These are phyloP conservation scores for Neodiprion fabricii DNA, from an alignment of 1,140 invertebrate species.

Conservation along the genomic window DNA sequence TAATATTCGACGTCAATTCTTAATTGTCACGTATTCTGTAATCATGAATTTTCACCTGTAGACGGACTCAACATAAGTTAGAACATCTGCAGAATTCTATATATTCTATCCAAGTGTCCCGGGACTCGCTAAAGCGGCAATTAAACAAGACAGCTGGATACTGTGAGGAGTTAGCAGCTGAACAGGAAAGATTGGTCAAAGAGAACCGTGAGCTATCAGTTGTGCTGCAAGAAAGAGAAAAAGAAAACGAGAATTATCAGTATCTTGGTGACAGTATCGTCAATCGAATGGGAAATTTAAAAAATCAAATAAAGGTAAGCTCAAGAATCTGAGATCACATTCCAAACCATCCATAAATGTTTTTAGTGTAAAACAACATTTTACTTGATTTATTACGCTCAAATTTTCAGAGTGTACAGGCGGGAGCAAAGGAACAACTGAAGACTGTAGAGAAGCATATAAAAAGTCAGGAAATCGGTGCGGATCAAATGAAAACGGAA, in stretches of 20 bases:
- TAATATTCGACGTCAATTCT: slow-evolving; percentile 13
- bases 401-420: slow-evolving; percentile 60
- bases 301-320: slow-evolving; percentile 62
- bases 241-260: slow-evolving; percentile 62
- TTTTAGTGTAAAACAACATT: slow-evolving; percentile 12
- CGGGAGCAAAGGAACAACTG: slow-evolving; percentile 62
- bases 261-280: slow-evolving; percentile 61
- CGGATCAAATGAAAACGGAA: slow-evolving; percentile 59
- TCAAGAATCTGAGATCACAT: slow-evolving; percentile 9
- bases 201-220: slow-evolving; percentile 63
- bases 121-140: slow-evolving; percentile 63
- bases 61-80: slow-evolving; percentile 58
- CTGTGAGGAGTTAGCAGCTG: slow-evolving; percentile 62
- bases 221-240: slow-evolving; percentile 58
- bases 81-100: slow-evolving; percentile 56
- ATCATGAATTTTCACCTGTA: slow-evolving; percentile 39
- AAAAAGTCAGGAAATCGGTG: slow-evolving; percentile 58
- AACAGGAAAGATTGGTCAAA: slow-evolving; percentile 62
- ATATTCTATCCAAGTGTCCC: slow-evolving; percentile 59
- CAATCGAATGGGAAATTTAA: slow-evolving; percentile 60
- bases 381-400: slow-evolving; percentile 12
- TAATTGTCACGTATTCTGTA: neutral
- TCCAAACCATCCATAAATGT: neutral
- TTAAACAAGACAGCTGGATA: slow-evolving; percentile 64
- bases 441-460: slow-evolving; percentile 62